A percentile compares a stretch with the other conserved stretches of the same genome.
Evolutionary conservation across 37 sponge, comb jelly and placozoan genomes (phyloP).

Genomic region (Dysidea cf. avara): DNA sequence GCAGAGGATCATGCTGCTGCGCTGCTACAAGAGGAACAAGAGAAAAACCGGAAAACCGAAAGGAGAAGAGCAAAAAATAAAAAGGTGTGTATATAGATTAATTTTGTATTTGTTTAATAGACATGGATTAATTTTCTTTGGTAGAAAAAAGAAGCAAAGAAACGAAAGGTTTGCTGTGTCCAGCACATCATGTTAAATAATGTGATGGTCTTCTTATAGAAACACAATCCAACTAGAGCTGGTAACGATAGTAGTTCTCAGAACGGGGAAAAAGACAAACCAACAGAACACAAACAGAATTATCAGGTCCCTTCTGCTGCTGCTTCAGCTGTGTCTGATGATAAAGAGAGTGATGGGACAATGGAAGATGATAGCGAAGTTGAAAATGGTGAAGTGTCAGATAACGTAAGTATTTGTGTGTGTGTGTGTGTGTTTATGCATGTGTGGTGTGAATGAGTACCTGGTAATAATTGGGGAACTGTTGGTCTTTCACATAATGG

Average conservation of each 20-base stretch:
- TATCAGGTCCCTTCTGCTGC: no score
- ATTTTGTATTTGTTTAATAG: constrained; percentile 3
- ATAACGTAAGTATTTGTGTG: background rate
- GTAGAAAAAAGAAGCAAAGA: background rate
- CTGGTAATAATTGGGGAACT: no score
- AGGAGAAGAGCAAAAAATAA: constrained; percentile 50
- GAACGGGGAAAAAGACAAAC: no score
- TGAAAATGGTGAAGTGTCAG: background rate
- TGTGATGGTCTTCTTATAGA: no score
- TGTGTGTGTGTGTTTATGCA: no score
- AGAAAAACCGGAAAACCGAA: constrained; percentile 44
- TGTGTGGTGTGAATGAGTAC: no score
- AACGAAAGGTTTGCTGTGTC: background rate
- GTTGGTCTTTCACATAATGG: no score
- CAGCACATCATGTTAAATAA: no score
- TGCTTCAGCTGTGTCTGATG: background rate
- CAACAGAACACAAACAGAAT: no score
- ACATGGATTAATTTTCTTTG: no score
- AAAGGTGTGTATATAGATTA: constrained; percentile 17
- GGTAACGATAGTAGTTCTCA: no score
- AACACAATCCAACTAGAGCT: no score
- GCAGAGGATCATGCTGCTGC: constrained; percentile 33
- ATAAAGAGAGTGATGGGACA: background rate
- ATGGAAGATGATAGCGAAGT: background rate
- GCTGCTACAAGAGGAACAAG: constrained; percentile 49